Percentiles rank a stretch among this genome's conserved stretches.
Conservation (phyloP, 2,797 vertebrate species). For the Helicolenus hilgendorfi region DNA sequence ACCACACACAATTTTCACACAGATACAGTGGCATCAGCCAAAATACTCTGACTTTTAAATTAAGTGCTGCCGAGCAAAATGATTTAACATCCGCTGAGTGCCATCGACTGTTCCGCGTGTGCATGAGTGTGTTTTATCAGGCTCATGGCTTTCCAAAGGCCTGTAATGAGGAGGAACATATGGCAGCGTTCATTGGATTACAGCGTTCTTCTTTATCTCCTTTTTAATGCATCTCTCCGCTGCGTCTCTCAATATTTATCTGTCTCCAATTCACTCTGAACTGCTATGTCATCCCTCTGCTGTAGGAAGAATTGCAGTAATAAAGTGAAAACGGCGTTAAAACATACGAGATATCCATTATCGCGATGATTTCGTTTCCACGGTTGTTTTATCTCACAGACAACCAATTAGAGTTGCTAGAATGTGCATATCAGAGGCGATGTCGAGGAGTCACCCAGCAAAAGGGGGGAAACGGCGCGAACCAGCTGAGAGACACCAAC, state of each 20-base stretch:
- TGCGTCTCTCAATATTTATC: constrained; percentile 4
- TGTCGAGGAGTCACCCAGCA: constrained; percentile 14
- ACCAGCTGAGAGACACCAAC: constrained; percentile 23
- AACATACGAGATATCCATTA: background rate
- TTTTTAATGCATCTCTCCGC: background rate
- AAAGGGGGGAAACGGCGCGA: background rate
- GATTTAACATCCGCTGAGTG: constrained; percentile 26
- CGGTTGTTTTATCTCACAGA: constrained; percentile 13
- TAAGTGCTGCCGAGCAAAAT: constrained; percentile 38
- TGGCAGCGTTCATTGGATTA: constrained; percentile 36
- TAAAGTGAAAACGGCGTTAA: background rate
- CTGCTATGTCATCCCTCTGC: background rate
- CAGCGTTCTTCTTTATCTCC: constrained; percentile 1
- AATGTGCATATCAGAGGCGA: constrained; percentile 19
- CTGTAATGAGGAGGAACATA: constrained; percentile 53
- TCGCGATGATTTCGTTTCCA: background rate
- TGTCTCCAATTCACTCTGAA: constrained; percentile 6
- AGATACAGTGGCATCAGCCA: constrained; percentile 6
- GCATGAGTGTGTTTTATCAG: constrained; percentile 31
- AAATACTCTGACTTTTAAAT: constrained; percentile 45
- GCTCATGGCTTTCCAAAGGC: constrained; percentile 25
- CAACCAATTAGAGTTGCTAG: constrained; percentile 33
- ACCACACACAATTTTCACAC: background rate
- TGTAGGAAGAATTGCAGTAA: background rate
- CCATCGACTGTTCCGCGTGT: background rate